These are phyloP conservation scores for Pipistrellus pygmaeus DNA, from an alignment of 2,797 vertebrate species.

Conservation along the genomic window DNA sequence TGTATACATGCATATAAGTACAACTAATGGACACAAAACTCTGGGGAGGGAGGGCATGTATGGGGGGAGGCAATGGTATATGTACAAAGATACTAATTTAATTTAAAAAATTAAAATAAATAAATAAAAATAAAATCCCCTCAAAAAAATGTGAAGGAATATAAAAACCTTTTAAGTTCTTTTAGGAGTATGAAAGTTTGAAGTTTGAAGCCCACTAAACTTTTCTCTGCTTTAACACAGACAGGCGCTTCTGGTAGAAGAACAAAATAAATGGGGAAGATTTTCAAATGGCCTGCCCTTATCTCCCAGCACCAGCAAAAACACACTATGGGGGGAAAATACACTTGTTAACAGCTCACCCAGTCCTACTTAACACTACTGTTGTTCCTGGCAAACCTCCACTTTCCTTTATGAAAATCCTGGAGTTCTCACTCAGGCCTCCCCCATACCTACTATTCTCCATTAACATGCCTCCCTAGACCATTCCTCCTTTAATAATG, in stretches of 20 bases:
- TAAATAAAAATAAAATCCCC: too few species aligned
- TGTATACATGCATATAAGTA: too few species aligned
- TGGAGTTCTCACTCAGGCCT: not conserved
- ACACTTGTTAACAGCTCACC: not conserved
- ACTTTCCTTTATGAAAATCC: not conserved
- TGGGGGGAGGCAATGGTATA: too few species aligned
- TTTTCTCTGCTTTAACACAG: not conserved
- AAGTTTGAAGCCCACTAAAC: not conserved
- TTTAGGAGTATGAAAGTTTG: constrained; percentile 16
- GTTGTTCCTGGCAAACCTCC: not conserved
- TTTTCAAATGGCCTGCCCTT: not conserved
- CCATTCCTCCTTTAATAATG: not conserved
- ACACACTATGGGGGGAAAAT: not conserved
- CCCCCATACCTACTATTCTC: not conserved
- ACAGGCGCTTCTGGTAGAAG: not conserved
- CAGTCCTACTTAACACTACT: not conserved
- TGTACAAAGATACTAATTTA: too few species aligned
- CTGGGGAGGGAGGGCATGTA: too few species aligned
- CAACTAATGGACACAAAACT: too few species aligned
- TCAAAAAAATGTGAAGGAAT: not conserved
- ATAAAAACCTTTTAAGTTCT: constrained; percentile 45
- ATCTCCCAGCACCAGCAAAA: constrained; percentile 9
- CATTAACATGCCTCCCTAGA: not conserved
- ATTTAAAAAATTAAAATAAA: too few species aligned
- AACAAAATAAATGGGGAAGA: not conserved